These are phyloP conservation scores for Ceratoteleas bidentatus DNA, from an alignment of 1,140 invertebrate species.

Conservation along the genomic window DNA sequence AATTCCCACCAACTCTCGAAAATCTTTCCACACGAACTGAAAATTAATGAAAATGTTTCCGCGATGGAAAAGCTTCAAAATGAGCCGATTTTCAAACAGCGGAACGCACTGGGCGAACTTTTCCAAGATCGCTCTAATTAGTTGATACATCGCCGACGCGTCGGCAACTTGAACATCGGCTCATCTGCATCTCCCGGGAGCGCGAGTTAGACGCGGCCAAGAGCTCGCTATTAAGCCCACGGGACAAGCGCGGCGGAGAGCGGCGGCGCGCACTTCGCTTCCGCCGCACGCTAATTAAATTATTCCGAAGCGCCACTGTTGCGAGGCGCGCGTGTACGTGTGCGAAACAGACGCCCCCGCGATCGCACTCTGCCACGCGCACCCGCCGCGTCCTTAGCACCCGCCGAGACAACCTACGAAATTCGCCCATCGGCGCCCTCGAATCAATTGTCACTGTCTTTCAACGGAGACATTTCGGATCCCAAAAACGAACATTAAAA, in stretches of 20 bases:
- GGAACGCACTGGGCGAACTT: constrained; percentile 11
- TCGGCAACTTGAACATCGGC: constrained; percentile 41
- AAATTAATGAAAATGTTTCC: too few species aligned
- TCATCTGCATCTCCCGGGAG: constrained; percentile 63
- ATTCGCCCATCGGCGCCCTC: constrained; percentile 21
- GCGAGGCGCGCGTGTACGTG: constrained; percentile 28
- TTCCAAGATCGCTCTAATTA: constrained; percentile 49
- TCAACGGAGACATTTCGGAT: too few species aligned
- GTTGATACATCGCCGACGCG: constrained; percentile 51
- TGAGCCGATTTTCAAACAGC: not conserved
- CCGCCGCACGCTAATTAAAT: constrained; percentile 71
- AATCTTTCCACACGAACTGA: too few species aligned
- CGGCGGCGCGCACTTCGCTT: constrained; percentile 59
- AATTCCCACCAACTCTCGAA: too few species aligned
- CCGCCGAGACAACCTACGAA: constrained; percentile 29
- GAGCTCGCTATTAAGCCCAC: constrained; percentile 70
- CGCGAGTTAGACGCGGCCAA: constrained; percentile 66
- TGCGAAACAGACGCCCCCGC: constrained; percentile 27
- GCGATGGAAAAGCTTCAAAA: too few species aligned
- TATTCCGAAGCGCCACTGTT: constrained; percentile 66
- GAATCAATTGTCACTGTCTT: constrained; percentile 18
- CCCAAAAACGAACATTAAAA: too few species aligned
- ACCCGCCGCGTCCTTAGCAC: constrained; percentile 25
- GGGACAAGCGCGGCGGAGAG: constrained; percentile 50
- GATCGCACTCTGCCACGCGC: constrained; percentile 36